Percentiles rank a stretch among this genome's conserved stretches.
phyloP scores from a whole-genome alignment of 2,113 vertebrate genomes.

The Brachyhypopomus occidentalis region DNA sequence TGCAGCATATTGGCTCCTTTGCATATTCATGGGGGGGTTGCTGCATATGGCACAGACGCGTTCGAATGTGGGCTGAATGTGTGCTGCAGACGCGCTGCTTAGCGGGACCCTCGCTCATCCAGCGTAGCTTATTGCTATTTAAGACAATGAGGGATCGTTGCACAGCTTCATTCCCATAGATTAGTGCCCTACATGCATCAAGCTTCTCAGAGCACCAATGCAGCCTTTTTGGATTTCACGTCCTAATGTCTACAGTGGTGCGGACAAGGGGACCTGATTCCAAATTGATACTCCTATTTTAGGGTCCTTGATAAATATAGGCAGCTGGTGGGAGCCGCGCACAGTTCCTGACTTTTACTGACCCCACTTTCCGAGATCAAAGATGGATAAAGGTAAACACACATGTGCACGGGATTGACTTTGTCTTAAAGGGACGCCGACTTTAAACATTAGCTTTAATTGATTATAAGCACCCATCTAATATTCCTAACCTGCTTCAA shows the following conservation, averaged over 20 bases:
- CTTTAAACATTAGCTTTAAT: no score
- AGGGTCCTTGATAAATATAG: neutral
- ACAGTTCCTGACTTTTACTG: neutral
- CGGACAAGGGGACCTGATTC: neutral
- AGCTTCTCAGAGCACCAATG: neutral
- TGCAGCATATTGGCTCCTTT: slow-evolving; percentile 89
- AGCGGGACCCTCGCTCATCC: slow-evolving; percentile 38
- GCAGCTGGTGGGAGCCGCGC: neutral
- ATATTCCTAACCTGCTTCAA: no score
- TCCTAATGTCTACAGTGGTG: neutral
- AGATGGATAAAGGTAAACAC: no score
- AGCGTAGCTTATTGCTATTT: slow-evolving; percentile 33
- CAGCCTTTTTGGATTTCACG: neutral
- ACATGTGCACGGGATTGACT: no score
- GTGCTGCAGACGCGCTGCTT: slow-evolving; percentile 64
- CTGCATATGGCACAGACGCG: slow-evolving; percentile 86
- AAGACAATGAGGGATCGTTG: slow-evolving; percentile 5
- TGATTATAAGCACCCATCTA: no score
- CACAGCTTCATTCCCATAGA: neutral
- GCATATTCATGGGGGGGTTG: slow-evolving; percentile 91
- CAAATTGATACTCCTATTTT: neutral
- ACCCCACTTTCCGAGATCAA: neutral
- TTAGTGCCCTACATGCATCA: slow-evolving; percentile 9
- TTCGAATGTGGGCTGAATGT: slow-evolving; percentile 53
- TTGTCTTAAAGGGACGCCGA: no score